Base-by-base conservation (phyloP, 23 tunicate genomes). In the Trididemnum clinides region DNA sequence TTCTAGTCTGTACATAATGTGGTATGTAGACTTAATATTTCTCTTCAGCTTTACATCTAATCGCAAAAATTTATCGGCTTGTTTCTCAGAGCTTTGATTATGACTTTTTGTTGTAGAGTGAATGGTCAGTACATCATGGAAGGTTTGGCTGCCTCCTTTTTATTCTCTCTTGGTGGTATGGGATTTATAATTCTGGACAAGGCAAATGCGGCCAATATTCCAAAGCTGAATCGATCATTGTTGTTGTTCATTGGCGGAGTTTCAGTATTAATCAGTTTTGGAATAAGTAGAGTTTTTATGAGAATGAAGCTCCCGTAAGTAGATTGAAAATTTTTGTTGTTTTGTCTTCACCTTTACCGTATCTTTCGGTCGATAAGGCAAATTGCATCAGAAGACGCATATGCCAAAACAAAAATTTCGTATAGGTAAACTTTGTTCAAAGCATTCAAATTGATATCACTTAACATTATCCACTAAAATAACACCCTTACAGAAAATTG, bases 41-140 rank as follows among this genome's bases (percentile, higher is more conserved):
- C n/a, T n/a, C n/a, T n/a, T n/a, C n/a, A n/a, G n/a, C n/a, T n/a
- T n/a, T n/a, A n/a, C n/a, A n/a, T n/a, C n/a, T n/a, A n/a, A n/a
- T n/a, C n/a, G n/a, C n/a, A n/a, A n/a, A n/a, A n/a, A n/a, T 63
- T 5, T 63, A 63, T 10, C 20, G 7, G 71, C 19, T 63, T 63
- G 20, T 25, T n/a, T 21, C 20, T 63, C 21, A n/a, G 20, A 63
- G 28, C 20, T 10, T 10, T 6, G 20, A n/a, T 25, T 7, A 7
- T 7, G 54, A 44, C 4, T 18, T 6, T 59, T 59, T 59, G 21
- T 66, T 66, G 30, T 63, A 93, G 98, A 39, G 98, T 93, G 33
- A 93, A 93, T 81, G 98, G 98, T 15, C 98, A 93, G 51, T 93
- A 93, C 59, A 93, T 93, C 64, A 93, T 93, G 98, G 98, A 93